Evolutionary conservation across 2,888 invertebrate species (phyloP).

Genomic region (Tyria jacobaeae): DNA sequence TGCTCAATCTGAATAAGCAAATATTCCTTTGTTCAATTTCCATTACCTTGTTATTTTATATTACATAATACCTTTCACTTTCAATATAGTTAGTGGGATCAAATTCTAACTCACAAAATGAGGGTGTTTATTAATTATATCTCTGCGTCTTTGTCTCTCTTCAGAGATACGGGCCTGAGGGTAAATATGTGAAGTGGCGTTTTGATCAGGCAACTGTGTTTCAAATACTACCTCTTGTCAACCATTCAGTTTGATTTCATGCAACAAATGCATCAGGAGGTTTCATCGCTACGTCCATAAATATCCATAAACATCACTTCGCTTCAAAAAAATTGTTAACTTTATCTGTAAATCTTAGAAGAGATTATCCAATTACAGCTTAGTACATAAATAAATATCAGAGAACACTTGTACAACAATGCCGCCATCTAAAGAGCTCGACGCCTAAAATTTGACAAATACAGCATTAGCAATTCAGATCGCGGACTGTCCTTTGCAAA

Average conservation of each 20-base stretch:
- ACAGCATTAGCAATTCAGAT: constrained; percentile 62
- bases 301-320: background rate
- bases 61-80: no score
- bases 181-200: no score
- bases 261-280: background rate
- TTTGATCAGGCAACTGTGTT: no score
- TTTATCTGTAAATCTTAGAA: background rate
- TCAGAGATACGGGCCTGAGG: no score
- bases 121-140: no score
- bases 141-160: no score
- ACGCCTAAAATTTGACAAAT: constrained; percentile 51
- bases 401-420: constrained; percentile 48
- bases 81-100: no score
- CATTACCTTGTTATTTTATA: no score
- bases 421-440: constrained; percentile 52
- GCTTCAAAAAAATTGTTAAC: constrained; percentile 1
- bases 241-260: background rate
- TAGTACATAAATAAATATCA: constrained; percentile 23
- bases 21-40: no score
- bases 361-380: constrained; percentile 20
- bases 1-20: no score
- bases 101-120: no score
- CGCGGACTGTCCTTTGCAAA: constrained; percentile 51
- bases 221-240: background rate
- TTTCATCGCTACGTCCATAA: background rate